A percentile compares a stretch with the other conserved stretches of the same genome.
phyloP scores from a whole-genome alignment of 2,113 vertebrate genomes.

The Sphyrna mokarran region DNA sequence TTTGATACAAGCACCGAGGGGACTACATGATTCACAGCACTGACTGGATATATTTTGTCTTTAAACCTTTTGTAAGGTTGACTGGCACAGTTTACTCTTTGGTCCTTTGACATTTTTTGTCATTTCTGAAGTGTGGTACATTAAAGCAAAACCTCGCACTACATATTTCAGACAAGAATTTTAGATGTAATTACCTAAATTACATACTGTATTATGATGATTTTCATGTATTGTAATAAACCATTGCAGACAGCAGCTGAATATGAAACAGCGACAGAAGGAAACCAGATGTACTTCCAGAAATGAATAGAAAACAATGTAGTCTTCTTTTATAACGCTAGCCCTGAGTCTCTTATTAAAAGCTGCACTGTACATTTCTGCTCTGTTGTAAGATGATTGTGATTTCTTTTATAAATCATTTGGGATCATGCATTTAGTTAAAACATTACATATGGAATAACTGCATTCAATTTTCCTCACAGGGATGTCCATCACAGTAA shows the following conservation, averaged over 20 bases:
- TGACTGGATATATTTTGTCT: background rate
- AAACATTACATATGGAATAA: background rate
- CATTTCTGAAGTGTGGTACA: background rate
- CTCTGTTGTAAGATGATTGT: background rate
- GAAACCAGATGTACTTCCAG: background rate
- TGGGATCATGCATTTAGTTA: background rate
- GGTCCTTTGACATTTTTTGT: background rate
- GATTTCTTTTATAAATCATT: background rate
- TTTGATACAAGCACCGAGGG: background rate
- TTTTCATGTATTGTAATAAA: background rate
- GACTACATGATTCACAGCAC: background rate
- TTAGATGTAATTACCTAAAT: constrained; percentile 23
- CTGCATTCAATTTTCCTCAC: background rate
- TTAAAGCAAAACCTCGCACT: background rate
- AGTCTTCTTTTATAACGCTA: too few relatives aligned
- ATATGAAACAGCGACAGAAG: background rate
- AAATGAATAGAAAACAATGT: background rate
- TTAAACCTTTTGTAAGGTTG: background rate
- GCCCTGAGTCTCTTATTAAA: background rate
- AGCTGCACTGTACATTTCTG: background rate
- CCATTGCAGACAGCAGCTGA: background rate
- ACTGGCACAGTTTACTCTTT: background rate
- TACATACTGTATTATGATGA: background rate
- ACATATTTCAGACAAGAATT: constrained; percentile 23
- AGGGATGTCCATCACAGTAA: background rate